Evolutionary conservation across 2,888 invertebrate species (phyloP), one percentile per base, ranked within the genome.

Genomic region (Meteorus colon): DNA sequence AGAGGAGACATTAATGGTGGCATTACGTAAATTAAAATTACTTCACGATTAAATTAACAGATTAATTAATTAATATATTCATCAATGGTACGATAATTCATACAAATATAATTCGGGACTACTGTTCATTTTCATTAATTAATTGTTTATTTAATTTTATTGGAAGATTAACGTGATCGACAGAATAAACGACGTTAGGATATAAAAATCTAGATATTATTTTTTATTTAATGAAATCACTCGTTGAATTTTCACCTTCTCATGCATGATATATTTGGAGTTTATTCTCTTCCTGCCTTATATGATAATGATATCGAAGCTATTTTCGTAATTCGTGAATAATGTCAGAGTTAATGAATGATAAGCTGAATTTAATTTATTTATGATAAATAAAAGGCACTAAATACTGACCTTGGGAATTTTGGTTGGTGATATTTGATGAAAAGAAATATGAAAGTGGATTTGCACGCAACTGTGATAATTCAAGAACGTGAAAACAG

Each of bases 321-420:
- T 55, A 55, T 55, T 19, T 55, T 19, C 4, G 8, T 19, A 19
- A n/a, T 55, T 19, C 10, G 8, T 55, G 19, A 19, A 55, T 19
- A 55, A 55, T n/a, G 19, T 19, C n/a, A 0, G n/a, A 55, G 4
- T 55, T 55, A 19, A 55, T 55, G 41, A 55, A 55, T 16, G 4
- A 48, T 16, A 19, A 3, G 10, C 24, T 55, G 19, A 55, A 55
- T 55, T 55, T 14, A 48, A 4, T 48, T 48, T 16, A 48, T n/a
- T 4, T 41, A 12, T 41, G 41, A 41, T 6, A 48, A 12, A 16
- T 27, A 29, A 68, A 19, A 29, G 31, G 48, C 41, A 8, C 41
- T 41, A 29, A 48, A 31, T 55, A 68, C 68, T 68, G 29, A 68
- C 68, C 51, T 68, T 68, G 48, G 31, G 31, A n/a, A 6, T 68